Percentiles rank a stretch among this genome's conserved stretches.
Conservation (phyloP, 2,888 invertebrate species). For the Thalpophila matura region DNA sequence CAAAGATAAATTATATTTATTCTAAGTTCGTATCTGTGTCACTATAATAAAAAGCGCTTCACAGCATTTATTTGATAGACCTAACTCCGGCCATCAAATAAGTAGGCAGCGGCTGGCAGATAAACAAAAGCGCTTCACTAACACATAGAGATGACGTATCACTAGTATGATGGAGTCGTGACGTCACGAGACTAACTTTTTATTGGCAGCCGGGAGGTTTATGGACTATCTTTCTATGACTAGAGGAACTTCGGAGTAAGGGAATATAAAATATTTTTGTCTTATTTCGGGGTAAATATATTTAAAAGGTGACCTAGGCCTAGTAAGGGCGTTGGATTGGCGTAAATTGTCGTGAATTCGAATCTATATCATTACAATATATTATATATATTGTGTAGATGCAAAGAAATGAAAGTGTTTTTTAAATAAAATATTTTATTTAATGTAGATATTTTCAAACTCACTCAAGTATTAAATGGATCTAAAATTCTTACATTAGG, state of each 20-base stretch:
- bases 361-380: too few relatives aligned
- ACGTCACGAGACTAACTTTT: conserved; percentile 66
- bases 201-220: conserved; percentile 63
- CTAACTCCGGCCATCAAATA: conserved; percentile 35
- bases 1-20: conserved; percentile 27
- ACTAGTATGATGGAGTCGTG: conserved; percentile 43
- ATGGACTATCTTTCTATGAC: conserved; percentile 32
- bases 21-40: conserved; percentile 22
- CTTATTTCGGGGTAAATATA: background rate
- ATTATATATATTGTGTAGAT: too few relatives aligned
- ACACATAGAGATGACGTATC: conserved; percentile 43
- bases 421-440: background rate
- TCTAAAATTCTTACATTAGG: conserved; percentile 3
- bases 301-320: too few relatives aligned
- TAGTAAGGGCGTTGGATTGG: too few relatives aligned
- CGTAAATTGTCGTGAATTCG: too few relatives aligned
- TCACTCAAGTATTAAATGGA: conserved; percentile 1
- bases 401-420: background rate
- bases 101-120: conserved; percentile 41
- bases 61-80: conserved; percentile 41
- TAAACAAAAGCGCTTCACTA: conserved; percentile 52
- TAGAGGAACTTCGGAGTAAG: conserved; percentile 9
- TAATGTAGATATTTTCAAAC: conserved; percentile 23
- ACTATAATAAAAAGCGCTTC: conserved; percentile 38
- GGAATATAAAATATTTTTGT: background rate